Evolutionary conservation across 1,140 invertebrate genomes (phyloP).

Genomic region (Diachasma alloeum): DNA sequence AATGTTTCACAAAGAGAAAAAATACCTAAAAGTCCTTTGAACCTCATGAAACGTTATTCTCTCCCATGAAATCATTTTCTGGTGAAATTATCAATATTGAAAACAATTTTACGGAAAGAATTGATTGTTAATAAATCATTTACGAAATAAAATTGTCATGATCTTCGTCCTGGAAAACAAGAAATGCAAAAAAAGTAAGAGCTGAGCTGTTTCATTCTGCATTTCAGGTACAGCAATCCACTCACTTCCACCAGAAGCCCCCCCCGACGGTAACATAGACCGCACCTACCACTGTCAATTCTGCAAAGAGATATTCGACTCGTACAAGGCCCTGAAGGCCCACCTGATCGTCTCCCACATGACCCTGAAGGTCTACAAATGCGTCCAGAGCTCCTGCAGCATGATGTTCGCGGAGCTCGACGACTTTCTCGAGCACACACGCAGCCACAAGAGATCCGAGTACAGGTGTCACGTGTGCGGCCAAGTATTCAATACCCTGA

Average conservation of each 20-base stretch:
- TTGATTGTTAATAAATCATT: too few species aligned
- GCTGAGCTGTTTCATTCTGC: too few species aligned
- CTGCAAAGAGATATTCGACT: slow-evolving; percentile 63
- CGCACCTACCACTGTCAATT: slow-evolving; percentile 62
- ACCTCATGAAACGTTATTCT: too few species aligned
- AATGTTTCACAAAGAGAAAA: too few species aligned
- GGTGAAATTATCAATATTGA: too few species aligned
- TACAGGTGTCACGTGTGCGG: slow-evolving; percentile 73
- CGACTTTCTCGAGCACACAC: slow-evolving; percentile 71
- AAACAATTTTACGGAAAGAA: too few species aligned
- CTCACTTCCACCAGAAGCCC: slow-evolving; percentile 57
- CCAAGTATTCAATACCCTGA: slow-evolving; percentile 69
- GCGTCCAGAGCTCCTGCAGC: slow-evolving; percentile 71
- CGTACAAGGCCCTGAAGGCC: slow-evolving; percentile 59
- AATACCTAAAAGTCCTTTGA: too few species aligned
- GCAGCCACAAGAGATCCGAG: slow-evolving; percentile 68
- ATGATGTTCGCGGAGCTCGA: slow-evolving; percentile 72
- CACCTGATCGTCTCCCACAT: slow-evolving; percentile 59
- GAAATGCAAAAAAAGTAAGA: too few species aligned
- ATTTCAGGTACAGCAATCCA: slow-evolving; percentile 55
- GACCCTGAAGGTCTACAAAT: slow-evolving; percentile 72
- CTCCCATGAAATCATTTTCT: too few species aligned
- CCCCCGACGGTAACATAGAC: slow-evolving; percentile 58
- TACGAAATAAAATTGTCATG: too few species aligned
- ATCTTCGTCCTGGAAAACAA: too few species aligned